Percentiles rank a stretch among this genome's conserved stretches.
Evolutionary conservation across 2,888 invertebrate species (phyloP).

Genomic region (Tethea ocularis): DNA sequence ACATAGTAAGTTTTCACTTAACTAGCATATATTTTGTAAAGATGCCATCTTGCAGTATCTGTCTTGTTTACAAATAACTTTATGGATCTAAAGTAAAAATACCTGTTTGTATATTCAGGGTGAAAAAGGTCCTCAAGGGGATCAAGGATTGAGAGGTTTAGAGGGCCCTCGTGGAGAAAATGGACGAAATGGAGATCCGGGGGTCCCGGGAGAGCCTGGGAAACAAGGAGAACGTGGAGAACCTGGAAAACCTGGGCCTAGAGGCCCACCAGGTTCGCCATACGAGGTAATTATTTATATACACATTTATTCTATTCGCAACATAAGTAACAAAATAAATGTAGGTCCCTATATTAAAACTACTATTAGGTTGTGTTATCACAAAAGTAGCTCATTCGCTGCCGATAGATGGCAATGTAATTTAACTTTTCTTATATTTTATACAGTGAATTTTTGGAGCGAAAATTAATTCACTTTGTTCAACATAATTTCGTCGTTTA

Average conservation of each 20-base stretch:
- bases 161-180: slow-evolving; percentile 77
- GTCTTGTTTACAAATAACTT: background rate
- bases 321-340: too few species aligned
- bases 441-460: too few species aligned
- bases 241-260: background rate
- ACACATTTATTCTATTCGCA: background rate
- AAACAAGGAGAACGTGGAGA: background rate
- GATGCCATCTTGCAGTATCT: background rate
- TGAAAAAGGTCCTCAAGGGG: slow-evolving; percentile 84
- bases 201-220: background rate
- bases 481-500: too few species aligned
- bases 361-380: too few species aligned
- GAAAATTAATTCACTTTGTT: too few species aligned
- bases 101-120: slow-evolving; percentile 77
- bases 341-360: background rate
- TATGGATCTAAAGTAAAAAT: background rate
- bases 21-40: too few species aligned
- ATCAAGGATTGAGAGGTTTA: slow-evolving; percentile 21
- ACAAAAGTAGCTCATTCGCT: too few species aligned
- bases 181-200: background rate
- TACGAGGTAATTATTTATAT: background rate
- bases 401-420: too few species aligned
- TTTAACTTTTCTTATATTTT: too few species aligned
- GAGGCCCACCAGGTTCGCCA: background rate
- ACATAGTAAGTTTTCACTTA: too few species aligned